phyloP scores from a whole-genome alignment of 2,113 vertebrate species.

The Chamaea fasciata region DNA sequence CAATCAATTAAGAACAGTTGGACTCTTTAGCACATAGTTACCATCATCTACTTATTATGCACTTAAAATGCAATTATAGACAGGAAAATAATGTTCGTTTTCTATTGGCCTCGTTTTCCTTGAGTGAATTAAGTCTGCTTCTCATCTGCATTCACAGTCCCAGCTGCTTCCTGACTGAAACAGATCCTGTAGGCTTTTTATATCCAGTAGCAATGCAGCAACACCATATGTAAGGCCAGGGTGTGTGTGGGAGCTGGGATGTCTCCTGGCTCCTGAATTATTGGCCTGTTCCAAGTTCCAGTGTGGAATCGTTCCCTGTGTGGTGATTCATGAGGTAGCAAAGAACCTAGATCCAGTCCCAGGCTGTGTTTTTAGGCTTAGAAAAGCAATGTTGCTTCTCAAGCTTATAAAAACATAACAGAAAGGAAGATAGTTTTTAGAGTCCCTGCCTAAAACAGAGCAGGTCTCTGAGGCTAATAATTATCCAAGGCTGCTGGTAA shows the following conservation, averaged over 20 bases:
- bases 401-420: not conserved
- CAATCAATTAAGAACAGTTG: constrained; percentile 27
- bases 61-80: constrained; percentile 42
- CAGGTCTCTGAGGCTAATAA: not conserved
- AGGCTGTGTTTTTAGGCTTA: not conserved
- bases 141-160: constrained; percentile 34
- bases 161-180: constrained; percentile 35
- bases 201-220: constrained; percentile 16
- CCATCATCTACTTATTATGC: not conserved
- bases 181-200: constrained; percentile 38
- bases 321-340: not conserved
- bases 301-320: not conserved
- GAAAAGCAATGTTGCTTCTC: not conserved
- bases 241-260: not conserved
- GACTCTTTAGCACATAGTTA: not conserved
- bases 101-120: constrained; percentile 10
- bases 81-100: not conserved
- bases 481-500: not conserved
- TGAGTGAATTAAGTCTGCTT: constrained; percentile 3
- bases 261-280: constrained; percentile 9
- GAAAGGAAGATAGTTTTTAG: not conserved
- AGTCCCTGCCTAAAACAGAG: not conserved
- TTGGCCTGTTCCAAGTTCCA: constrained; percentile 13
- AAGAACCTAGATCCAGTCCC: not conserved
- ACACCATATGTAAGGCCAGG: not conserved